Percentiles rank a stretch among this genome's conserved stretches.
Evolutionary conservation across 2,888 invertebrate genomes (phyloP).

Genomic region (Gasteruption jaculator): DNA sequence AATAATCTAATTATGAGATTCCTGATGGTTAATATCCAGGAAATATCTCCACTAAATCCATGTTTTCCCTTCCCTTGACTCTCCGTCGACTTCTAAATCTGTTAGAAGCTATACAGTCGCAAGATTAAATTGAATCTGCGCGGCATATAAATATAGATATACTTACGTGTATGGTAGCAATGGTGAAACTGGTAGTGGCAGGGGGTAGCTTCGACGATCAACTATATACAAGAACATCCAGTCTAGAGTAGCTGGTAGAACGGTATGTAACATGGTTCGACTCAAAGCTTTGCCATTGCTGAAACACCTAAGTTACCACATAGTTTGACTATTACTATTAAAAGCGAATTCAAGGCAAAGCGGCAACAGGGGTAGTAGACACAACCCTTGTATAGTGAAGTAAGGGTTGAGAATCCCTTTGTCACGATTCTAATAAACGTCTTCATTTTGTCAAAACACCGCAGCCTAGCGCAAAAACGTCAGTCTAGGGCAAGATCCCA

Average conservation of each 20-base stretch:
- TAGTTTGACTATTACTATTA: constrained; percentile 37
- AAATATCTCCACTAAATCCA: too few relatives aligned
- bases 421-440: too few relatives aligned
- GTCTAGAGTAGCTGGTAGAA: constrained; percentile 10
- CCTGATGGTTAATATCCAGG: constrained; percentile 13
- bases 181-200: too few relatives aligned
- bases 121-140: constrained; percentile 40
- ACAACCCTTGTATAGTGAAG: too few relatives aligned
- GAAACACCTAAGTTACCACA: constrained; percentile 26
- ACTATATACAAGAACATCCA: constrained; percentile 20
- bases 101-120: constrained; percentile 23
- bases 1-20: constrained; percentile 25
- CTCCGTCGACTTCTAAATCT: constrained; percentile 13
- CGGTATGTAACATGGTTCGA: constrained; percentile 20
- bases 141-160: constrained; percentile 7
- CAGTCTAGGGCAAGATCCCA: too few relatives aligned
- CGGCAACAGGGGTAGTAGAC: too few relatives aligned
- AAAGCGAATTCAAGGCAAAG: constrained; percentile 27
- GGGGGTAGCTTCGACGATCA: constrained; percentile 28
- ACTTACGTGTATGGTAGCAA: not conserved
- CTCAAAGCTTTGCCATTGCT: constrained; percentile 25
- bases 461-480: too few relatives aligned
- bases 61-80: constrained; percentile 1
- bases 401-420: too few relatives aligned
- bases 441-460: too few relatives aligned